Evolutionary conservation across 2,888 invertebrate genomes (phyloP).

Genomic region (Pristionchus maxplancki): DNA sequence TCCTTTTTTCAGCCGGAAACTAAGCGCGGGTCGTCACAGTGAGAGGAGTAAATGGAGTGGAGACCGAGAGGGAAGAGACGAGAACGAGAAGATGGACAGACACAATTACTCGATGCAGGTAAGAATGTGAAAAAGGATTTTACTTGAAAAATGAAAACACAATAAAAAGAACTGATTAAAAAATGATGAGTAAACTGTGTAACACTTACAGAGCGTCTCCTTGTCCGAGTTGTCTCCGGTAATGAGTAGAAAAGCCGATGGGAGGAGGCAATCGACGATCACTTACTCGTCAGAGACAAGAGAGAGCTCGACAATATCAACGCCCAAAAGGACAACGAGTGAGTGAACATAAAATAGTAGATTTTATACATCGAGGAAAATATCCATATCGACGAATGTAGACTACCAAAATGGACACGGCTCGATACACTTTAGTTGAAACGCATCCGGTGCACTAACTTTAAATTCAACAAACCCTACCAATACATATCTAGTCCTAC

Average conservation of each 20-base stretch:
- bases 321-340: neutral
- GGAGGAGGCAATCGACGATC: conserved; percentile 18
- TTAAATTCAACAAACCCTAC: too few species aligned
- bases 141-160: neutral
- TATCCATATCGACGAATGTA: too few species aligned
- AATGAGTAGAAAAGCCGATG: neutral
- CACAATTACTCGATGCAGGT: neutral
- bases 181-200: neutral
- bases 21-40: conserved; percentile 34
- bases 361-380: too few species aligned
- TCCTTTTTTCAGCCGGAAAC: conserved; percentile 28
- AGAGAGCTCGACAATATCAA: neutral
- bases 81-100: neutral
- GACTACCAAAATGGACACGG: too few species aligned
- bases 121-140: too few species aligned
- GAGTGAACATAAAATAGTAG: neutral
- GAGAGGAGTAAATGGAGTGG: conserved; percentile 44
- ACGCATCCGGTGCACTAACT: too few species aligned
- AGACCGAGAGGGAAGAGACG: neutral
- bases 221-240: conserved; percentile 45
- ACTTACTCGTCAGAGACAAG: conserved; percentile 41
- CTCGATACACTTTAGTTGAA: neutral
- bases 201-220: conserved; percentile 34
- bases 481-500: too few species aligned
- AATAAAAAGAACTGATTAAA: neutral